Conservation (phyloP, 2,888 invertebrate species). For the Diarsia rubi region DNA sequence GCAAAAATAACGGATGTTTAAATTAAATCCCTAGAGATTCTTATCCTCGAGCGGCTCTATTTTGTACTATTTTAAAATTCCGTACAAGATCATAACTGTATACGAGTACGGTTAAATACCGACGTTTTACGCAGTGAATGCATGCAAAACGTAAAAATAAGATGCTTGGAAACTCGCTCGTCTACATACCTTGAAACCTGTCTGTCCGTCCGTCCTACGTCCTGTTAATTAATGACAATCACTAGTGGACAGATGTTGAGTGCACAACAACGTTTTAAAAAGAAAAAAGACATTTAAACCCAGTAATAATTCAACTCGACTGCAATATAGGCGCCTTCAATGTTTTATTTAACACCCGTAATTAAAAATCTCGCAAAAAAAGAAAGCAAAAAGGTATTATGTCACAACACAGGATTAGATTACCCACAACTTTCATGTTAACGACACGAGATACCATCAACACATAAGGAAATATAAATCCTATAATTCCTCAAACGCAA, state of each 20-base stretch:
- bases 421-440: constrained; percentile 45
- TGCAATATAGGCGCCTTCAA: constrained; percentile 1
- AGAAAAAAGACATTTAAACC: constrained; percentile 31
- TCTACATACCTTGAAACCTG: constrained; percentile 74
- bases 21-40: constrained; percentile 36
- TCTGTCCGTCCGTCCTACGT: constrained; percentile 70
- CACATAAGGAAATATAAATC: constrained; percentile 41
- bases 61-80: constrained; percentile 56
- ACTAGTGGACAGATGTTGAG: constrained; percentile 71
- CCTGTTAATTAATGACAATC: constrained; percentile 76
- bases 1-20: constrained; percentile 42
- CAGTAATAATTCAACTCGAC: constrained; percentile 38
- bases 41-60: constrained; percentile 39
- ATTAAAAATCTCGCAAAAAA: constrained; percentile 15
- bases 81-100: constrained; percentile 65
- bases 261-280: constrained; percentile 30
- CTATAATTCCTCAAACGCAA: constrained; percentile 40
- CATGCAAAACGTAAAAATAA: constrained; percentile 56
- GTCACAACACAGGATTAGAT: constrained; percentile 32
- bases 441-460: constrained; percentile 45
- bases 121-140: constrained; percentile 57
- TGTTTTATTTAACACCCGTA: constrained; percentile 26
- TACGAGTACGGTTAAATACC: constrained; percentile 57
- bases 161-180: constrained; percentile 48
- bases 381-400: background rate